Evolutionary conservation across 1,140 invertebrate species (phyloP).

Genomic region (Pantala flavescens): DNA sequence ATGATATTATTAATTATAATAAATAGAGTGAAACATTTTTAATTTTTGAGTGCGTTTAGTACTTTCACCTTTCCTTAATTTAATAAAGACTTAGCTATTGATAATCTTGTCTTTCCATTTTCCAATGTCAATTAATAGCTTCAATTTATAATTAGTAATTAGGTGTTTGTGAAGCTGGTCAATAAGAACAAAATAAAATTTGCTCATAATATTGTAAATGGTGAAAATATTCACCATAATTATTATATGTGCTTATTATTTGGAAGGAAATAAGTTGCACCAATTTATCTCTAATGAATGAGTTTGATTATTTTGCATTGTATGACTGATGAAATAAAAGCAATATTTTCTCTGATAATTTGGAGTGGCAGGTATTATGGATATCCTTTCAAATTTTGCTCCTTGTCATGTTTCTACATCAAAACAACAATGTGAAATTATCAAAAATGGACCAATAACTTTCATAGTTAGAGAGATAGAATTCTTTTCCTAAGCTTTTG

Average conservation of each 20-base stretch:
- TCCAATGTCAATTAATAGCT: conserved; percentile 10
- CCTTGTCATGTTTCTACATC: too few species aligned
- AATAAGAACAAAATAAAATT: neutral
- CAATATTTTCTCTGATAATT: neutral
- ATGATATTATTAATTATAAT: neutral
- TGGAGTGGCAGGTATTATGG: neutral
- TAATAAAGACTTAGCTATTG: neutral
- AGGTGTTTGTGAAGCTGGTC: neutral
- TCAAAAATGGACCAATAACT: too few species aligned
- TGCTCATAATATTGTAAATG: neutral
- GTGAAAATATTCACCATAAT: neutral
- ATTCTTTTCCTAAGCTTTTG: too few species aligned
- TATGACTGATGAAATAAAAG: conserved; percentile 10
- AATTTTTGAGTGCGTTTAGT: neutral
- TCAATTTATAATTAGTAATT: neutral
- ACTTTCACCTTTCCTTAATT: neutral
- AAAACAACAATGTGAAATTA: too few species aligned
- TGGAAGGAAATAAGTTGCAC: neutral
- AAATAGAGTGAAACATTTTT: neutral
- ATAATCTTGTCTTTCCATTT: conserved; percentile 7
- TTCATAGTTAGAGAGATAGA: too few species aligned
- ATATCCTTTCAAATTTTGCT: too few species aligned
- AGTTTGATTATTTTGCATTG: neutral
- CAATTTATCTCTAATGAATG: neutral
- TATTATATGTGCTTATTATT: neutral